Percentiles rank a stretch among this genome's conserved stretches.
Conservation (phyloP, 2,888 invertebrate genomes). For the Yponomeuta plumbellus region DNA sequence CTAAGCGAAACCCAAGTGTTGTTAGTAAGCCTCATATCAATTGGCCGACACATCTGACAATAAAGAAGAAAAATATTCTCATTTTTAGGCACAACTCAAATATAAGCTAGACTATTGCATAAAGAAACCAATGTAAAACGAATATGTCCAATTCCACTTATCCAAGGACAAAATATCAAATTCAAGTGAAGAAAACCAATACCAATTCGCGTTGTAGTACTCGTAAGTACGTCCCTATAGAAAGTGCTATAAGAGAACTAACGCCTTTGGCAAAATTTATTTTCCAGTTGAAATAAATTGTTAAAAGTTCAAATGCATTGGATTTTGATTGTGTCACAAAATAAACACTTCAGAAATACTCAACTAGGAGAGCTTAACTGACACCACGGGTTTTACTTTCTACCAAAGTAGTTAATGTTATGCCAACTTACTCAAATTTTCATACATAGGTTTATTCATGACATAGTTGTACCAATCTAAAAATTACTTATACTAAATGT, state of each 20-base stretch:
- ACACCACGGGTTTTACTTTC: too few species aligned
- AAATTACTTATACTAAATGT: too few species aligned
- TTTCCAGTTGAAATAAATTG: constrained; percentile 31
- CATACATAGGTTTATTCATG: too few species aligned
- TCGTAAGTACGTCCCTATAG: neutral
- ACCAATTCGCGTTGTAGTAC: neutral
- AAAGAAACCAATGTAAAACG: neutral
- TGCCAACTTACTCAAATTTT: too few species aligned
- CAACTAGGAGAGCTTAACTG: neutral
- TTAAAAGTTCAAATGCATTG: constrained; percentile 40
- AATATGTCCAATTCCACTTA: neutral
- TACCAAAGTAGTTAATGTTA: too few species aligned
- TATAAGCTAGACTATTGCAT: too few species aligned
- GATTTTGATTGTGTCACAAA: constrained; percentile 38
- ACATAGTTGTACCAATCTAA: too few species aligned
- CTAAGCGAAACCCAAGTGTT: too few species aligned
- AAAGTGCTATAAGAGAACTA: neutral
- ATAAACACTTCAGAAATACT: constrained; percentile 31
- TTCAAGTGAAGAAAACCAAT: neutral
- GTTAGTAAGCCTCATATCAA: too few species aligned
- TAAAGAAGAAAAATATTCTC: too few species aligned
- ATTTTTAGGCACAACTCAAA: too few species aligned
- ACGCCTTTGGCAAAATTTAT: constrained; percentile 22
- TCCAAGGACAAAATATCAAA: neutral
- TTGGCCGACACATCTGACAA: too few species aligned